A percentile compares a stretch with the other conserved stretches of the same genome.
These are phyloP conservation scores for Conus ventricosus DNA, from an alignment of 1,140 invertebrate species.

Conservation along the genomic window DNA sequence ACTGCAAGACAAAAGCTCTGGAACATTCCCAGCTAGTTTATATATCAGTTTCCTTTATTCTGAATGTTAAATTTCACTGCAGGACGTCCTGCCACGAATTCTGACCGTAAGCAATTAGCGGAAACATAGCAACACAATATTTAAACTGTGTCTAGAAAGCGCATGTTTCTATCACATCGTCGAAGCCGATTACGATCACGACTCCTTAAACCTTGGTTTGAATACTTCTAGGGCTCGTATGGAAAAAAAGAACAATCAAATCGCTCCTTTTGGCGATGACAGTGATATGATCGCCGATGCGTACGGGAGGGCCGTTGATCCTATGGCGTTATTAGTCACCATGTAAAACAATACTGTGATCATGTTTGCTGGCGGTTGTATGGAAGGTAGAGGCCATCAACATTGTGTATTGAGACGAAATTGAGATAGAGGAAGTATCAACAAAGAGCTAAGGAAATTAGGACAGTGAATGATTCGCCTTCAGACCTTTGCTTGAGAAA, in stretches of 20 bases:
- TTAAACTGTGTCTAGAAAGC: neutral
- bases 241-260: neutral
- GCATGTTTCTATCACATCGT: too few species aligned
- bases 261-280: neutral
- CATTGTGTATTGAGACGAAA: neutral
- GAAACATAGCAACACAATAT: neutral
- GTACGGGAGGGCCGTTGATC: neutral
- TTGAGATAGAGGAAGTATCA: neutral
- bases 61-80: neutral
- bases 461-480: neutral
- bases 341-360: too few species aligned
- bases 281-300: neutral
- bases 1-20: neutral
- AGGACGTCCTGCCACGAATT: neutral
- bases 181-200: too few species aligned
- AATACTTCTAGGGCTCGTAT: neutral
- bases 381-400: neutral
- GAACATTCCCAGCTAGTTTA: neutral
- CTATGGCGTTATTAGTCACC: neutral
- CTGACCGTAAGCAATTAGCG: neutral
- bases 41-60: neutral
- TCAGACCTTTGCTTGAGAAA: constrained; percentile 27
- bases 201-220: neutral
- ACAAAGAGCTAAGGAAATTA: neutral
- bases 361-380: too few species aligned